A percentile compares a stretch with the other conserved stretches of the same genome.
Conservation (phyloP, 2,888 invertebrate species). For the Peribatodes rhomboidaria region DNA sequence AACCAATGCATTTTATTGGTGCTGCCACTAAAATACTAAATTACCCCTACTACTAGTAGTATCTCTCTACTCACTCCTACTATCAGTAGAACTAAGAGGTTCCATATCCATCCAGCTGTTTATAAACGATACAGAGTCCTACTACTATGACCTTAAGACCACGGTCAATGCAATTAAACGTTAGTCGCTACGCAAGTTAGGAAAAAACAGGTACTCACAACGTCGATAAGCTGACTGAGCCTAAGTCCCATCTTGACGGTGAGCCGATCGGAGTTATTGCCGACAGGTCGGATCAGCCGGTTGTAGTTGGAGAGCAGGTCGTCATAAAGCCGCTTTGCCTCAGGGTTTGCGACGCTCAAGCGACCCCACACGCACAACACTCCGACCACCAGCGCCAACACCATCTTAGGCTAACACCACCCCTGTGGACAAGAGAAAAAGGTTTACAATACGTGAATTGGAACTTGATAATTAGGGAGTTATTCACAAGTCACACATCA, state of each 20-base stretch:
- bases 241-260: slow-evolving; percentile 97
- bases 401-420: slow-evolving; percentile 95
- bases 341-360: slow-evolving; percentile 94
- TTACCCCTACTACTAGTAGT: too few species aligned
- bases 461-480: too few species aligned
- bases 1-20: too few species aligned
- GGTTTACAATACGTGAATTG: too few species aligned
- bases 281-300: slow-evolving; percentile 97
- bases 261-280: slow-evolving; percentile 97
- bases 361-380: slow-evolving; percentile 92
- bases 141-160: too few species aligned
- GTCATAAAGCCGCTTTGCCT: slow-evolving; percentile 97
- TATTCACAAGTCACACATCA: too few species aligned
- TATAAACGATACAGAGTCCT: too few species aligned
- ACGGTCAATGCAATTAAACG: too few species aligned
- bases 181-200: background rate
- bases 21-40: too few species aligned
- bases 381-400: slow-evolving; percentile 91
- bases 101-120: too few species aligned
- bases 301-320: slow-evolving; percentile 98
- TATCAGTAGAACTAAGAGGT: too few species aligned
- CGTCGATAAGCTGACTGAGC: slow-evolving; percentile 96
- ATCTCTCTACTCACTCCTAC: too few species aligned
- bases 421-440: slow-evolving; percentile 84
- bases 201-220: slow-evolving; percentile 89